Evolutionary conservation across 2,113 vertebrate species (phyloP).

Genomic region (Pituophis catenifer): DNA sequence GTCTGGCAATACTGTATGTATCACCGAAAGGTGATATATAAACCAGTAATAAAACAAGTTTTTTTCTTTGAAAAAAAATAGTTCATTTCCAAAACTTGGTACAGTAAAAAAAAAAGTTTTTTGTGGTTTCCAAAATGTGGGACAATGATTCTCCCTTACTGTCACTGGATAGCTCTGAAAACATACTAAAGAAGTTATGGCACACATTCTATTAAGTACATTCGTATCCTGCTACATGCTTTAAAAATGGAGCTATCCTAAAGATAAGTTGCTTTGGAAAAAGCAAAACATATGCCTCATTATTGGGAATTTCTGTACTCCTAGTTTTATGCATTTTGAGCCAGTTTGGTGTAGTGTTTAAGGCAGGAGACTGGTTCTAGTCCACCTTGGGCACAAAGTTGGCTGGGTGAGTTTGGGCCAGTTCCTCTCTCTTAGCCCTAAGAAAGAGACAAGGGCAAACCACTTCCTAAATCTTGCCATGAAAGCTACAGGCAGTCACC

Average conservation of each 20-base stretch:
- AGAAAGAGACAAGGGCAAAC: neutral
- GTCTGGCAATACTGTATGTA: neutral
- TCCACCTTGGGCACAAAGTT: neutral
- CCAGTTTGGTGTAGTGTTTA: neutral
- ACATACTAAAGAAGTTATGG: neutral
- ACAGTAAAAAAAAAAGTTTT: neutral
- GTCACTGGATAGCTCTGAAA: neutral
- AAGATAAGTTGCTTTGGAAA: neutral
- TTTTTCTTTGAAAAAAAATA: neutral
- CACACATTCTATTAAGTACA: neutral
- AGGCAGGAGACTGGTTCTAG: neutral
- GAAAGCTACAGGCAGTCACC: neutral
- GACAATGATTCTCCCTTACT: neutral
- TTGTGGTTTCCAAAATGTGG: neutral
- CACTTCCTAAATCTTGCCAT: neutral
- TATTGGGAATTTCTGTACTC: neutral
- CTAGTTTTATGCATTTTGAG: neutral
- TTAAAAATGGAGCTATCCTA: neutral
- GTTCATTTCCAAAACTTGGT: neutral
- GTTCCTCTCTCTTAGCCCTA: neutral
- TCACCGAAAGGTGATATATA: neutral
- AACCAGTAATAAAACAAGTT: neutral
- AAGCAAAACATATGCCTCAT: neutral
- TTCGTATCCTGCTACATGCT: neutral
- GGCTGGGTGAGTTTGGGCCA: neutral